phyloP scores from a whole-genome alignment of 2,888 invertebrate species.

The Leistus spinibarbis region DNA sequence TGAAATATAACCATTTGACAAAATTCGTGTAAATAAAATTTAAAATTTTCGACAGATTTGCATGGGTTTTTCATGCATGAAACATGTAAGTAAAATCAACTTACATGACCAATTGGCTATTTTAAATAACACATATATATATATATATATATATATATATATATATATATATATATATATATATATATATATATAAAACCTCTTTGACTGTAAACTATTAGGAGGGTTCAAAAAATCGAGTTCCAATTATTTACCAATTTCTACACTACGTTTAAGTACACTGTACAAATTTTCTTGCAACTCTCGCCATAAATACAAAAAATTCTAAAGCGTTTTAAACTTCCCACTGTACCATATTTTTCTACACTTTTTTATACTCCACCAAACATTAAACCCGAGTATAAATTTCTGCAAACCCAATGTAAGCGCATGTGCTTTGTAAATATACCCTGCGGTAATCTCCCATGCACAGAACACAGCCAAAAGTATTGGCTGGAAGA shows the following conservation, averaged over 20 bases:
- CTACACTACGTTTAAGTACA: too few relatives aligned
- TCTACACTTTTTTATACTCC: neutral
- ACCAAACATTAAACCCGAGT: neutral
- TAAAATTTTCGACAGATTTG: neutral
- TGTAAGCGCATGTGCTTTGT: constrained; percentile 47
- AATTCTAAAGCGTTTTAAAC: neutral
- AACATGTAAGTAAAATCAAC: neutral
- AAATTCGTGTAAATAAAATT: neutral
- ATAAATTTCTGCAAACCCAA: neutral
- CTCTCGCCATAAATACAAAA: neutral
- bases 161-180: neutral
- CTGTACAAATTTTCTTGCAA: too few relatives aligned
- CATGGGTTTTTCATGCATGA: neutral
- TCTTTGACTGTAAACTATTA: too few relatives aligned
- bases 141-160: neutral
- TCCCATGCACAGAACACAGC: constrained; percentile 46
- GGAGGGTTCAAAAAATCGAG: too few relatives aligned
- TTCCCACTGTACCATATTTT: neutral
- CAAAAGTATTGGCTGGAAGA: constrained; percentile 69
- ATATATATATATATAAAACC: neutral
- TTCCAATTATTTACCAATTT: too few relatives aligned
- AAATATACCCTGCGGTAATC: constrained; percentile 48
- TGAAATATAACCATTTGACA: too few relatives aligned
- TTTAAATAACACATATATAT: neutral
- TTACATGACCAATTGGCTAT: neutral